Evolutionary conservation across 1,140 invertebrate species (phyloP), one percentile per base, ranked within the genome.

Genomic region (Trichogramma pretiosum): DNA sequence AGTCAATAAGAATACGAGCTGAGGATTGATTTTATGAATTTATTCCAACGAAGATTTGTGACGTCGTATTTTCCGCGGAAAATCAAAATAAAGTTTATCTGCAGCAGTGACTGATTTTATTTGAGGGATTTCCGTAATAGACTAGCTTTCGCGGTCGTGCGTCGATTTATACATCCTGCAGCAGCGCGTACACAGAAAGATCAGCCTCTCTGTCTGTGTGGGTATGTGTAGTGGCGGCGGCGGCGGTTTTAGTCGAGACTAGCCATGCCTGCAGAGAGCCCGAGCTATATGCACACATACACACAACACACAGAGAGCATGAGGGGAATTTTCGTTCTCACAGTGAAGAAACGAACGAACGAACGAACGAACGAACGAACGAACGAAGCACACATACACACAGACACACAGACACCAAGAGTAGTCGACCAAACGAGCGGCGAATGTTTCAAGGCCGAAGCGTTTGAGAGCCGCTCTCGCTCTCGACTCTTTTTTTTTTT

Each of bases 361-460:
- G 26, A 9, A 28, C 13, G 13, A 9, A 28, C 26, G 13, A 9
- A 28, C 13, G 13, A 28, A 7, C 26, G 26, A 7, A 28, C 26
- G 26, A 9, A 28, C 13, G 26, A 28, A 9, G 13, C 26, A 28
- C 26, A 28, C n/a, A n/a, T n/a, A 28, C 24, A 28, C 24, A 11
- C 24, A 28, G 24, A 5, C 24, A n/a, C n/a, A n/a, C n/a, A n/a
- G n/a, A n/a, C n/a, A n/a, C n/a, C n/a, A n/a, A n/a, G n/a, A n/a
- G 13, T 28, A 28, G 26, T 28, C 26, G 26, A 28, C 7, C 26
- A 13, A 28, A 28, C 13, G 11, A 14, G 21, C 38, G 13, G 38
- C 37, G 8, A n/a, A n/a, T n/a, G 23, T 26, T 38, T 52, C 50
- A 52, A 52, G 50, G 50, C 50, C 50, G 45, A 52, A 52, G 45